Percentiles rank a stretch among this genome's conserved stretches.
phyloP scores from a whole-genome alignment of 1,140 invertebrate species.

The Ladona fulva region DNA sequence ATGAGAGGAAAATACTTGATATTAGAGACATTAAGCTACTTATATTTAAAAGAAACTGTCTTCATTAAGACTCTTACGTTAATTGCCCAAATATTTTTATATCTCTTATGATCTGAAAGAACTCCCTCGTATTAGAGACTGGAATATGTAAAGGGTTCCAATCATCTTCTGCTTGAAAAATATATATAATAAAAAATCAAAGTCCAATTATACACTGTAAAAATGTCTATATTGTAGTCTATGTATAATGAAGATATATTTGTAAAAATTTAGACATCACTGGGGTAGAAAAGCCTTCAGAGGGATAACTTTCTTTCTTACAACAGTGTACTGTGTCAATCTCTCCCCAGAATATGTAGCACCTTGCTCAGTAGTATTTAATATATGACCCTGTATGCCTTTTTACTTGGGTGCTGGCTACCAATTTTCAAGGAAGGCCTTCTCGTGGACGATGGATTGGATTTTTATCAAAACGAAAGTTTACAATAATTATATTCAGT shows the following conservation, averaged over 20 bases:
- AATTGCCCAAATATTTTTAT: neutral
- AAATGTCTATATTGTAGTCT: slow-evolving; percentile 7
- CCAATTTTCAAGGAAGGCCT: neutral
- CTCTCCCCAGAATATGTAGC: neutral
- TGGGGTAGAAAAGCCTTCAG: neutral
- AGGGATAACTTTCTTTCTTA: neutral
- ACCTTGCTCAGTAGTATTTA: neutral
- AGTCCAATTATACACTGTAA: neutral
- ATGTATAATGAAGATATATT: slow-evolving; percentile 1
- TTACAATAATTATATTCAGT: no score
- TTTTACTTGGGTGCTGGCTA: neutral
- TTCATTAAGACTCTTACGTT: neutral
- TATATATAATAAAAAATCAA: neutral
- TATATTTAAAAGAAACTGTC: neutral
- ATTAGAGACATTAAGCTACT: neutral
- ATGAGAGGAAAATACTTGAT: neutral
- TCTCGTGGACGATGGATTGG: neutral
- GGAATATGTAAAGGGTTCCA: neutral
- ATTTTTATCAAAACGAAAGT: neutral
- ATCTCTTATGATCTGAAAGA: neutral
- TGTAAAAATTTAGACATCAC: slow-evolving; percentile 3
- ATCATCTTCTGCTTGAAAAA: neutral
- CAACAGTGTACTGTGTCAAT: neutral
- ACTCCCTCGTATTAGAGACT: neutral
- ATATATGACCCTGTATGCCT: neutral